Evolutionary conservation across 2,113 vertebrate species (phyloP), one percentile per base, ranked within the genome.

Genomic region (Albula glossodonta): DNA sequence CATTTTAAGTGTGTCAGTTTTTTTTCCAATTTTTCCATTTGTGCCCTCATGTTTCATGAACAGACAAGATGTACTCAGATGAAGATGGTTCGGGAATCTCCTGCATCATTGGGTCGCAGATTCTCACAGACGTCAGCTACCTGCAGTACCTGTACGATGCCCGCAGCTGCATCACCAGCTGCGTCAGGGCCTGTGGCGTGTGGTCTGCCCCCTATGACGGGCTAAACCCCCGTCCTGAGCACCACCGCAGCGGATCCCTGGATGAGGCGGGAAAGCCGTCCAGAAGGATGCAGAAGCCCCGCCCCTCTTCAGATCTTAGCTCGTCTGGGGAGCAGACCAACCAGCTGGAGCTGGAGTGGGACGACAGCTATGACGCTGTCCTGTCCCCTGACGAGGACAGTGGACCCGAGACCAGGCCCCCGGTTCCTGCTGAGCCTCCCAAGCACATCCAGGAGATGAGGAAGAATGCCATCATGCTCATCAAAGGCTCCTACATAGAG

Each of bases 191-290:
- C 1, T 99, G 98, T 89, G 90, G 74, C 0, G 94, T 95, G 78
- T 99, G 98, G 98, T 99, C 98, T 0, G 96, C 97, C 3, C 94
- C 95, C 0, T 99, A 99, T 2, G 97, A 99, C 0, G 98, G 98
- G 10, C 90, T 96, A 60, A 91, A 93, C 5, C 98, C 98, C 0
- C 90, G 94, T 25, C 95, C 97, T 0, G 93, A 94, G 3, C 92
- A 91, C 0, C 93, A 94, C 83, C 93, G 92, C 50, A 93, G 90
- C 22, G 90, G 89, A 0, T 91, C 94, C 31, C 85, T 90, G 0
- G 96, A 96, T 2, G 96, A 96, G 51, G 90, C 93, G 1, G 63
- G 86, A 81, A 53, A 83, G 0, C 91, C 85, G 63, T 82, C 17
- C 13, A 66, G 41, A 89, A 82, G 82, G 78, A 78, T 12, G 80